Base-by-base conservation (phyloP, 2,113 vertebrate genomes). In the Formicarius rufipectus region DNA sequence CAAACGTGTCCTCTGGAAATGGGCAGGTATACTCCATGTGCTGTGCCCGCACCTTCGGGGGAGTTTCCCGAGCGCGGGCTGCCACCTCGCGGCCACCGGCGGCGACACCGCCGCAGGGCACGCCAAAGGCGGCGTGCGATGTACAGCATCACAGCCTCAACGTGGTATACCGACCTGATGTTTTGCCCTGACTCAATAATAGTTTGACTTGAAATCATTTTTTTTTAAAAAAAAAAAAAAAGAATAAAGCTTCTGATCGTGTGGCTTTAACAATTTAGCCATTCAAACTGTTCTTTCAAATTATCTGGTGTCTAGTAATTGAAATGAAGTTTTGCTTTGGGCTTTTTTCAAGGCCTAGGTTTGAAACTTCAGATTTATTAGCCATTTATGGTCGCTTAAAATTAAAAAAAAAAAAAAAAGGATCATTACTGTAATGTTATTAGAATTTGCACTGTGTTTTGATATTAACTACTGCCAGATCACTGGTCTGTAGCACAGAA, bases 1-100 rank as follows among this genome's bases (percentile, higher is more conserved):
- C 27, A 20, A 17, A 2, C 50, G 7, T 3, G 42, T 66, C 10
- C 22, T 35, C 47, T 4, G 5, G 64, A 5, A 21, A 13, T 5
- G 42, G 2, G 19, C 0, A 2, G 7, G 1, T 0, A 0, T 0
- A 0, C 31, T 9, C 25, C 0, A 1, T 2, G 22, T 7, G 0
- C 15, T 0, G 6, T 27, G 6, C 31, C 37, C 7, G 6, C 3
- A 3, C 1, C 1, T 11, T 2, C 2, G 22, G 35, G 72, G 12
- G 2, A 3, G n/a, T 6, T 47, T 7, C 14, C 10, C 62, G 44
- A 13, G 76, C 53, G 53, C 49, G 24, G 49, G 31, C 89, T 90
- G 95, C 47, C 95, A 92, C 81, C 95, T 75, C 69, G 89, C 68
- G 94, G 92, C 76, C 56, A 1, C 1, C 10, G 60, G 19, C 17